Evolutionary conservation across 2,113 vertebrate species (phyloP).

Genomic region (Myotis yumanensis): DNA sequence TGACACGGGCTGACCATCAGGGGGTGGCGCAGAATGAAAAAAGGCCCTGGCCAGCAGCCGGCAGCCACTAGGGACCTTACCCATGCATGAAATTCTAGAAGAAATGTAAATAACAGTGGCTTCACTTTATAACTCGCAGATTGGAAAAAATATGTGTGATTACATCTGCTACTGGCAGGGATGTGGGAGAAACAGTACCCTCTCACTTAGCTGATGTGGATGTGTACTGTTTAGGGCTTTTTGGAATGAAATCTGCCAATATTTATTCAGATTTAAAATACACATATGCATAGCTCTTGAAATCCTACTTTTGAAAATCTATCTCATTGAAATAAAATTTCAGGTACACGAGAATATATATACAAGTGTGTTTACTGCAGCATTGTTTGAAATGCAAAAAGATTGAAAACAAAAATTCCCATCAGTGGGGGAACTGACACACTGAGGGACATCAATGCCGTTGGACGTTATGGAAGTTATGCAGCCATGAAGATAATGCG

Average conservation of each 20-base stretch:
- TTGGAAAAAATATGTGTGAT: background rate
- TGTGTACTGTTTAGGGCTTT: background rate
- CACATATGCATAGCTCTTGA: background rate
- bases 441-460: background rate
- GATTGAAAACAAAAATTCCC: background rate
- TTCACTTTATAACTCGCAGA: background rate
- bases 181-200: background rate
- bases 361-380: background rate
- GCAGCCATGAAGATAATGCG: background rate
- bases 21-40: too few species aligned
- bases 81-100: background rate
- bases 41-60: too few species aligned
- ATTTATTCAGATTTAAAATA: constrained; percentile 5
- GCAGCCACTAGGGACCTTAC: too few species aligned
- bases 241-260: background rate
- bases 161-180: background rate
- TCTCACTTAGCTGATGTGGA: too few species aligned
- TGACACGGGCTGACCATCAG: too few species aligned
- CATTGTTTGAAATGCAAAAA: background rate
- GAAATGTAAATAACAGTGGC: background rate
- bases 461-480: background rate
- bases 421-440: background rate
- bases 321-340: background rate
- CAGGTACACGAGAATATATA: background rate
- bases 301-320: background rate